Evolutionary conservation across 2,888 invertebrate genomes (phyloP).

Genomic region (Eretmocerus hayati): DNA sequence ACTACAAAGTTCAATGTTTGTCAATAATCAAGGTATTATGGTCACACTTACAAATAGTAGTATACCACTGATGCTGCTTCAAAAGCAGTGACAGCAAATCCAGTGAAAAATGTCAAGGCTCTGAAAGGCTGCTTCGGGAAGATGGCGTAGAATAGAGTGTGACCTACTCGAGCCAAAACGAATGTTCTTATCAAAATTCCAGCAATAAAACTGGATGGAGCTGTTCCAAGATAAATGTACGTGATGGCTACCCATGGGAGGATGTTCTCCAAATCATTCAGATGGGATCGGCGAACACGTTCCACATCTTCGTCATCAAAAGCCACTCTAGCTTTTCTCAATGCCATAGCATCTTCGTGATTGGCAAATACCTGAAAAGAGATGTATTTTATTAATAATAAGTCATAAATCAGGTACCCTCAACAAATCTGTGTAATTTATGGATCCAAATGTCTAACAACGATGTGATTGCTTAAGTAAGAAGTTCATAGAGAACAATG

Average conservation of each 20-base stretch:
- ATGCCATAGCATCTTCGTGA: constrained; percentile 29
- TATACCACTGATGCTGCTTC: constrained; percentile 39
- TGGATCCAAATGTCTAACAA: no score
- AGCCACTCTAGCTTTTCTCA: constrained; percentile 22
- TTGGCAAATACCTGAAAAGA: constrained; percentile 32
- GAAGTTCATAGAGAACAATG: no score
- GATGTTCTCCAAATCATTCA: constrained; percentile 56
- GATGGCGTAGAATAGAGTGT: constrained; percentile 52
- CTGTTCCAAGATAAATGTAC: constrained; percentile 49
- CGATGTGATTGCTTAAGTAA: no score
- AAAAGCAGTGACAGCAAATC: constrained; percentile 41
- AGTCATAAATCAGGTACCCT: no score
- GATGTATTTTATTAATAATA: neutral
- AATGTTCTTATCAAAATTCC: constrained; percentile 49
- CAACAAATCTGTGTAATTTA: no score
- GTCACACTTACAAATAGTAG: constrained; percentile 11
- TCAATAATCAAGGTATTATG: neutral
- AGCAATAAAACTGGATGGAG: constrained; percentile 48
- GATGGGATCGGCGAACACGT: constrained; percentile 51
- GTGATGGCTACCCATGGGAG: constrained; percentile 50
- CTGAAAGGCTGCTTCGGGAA: constrained; percentile 49
- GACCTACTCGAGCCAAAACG: constrained; percentile 46
- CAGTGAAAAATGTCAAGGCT: constrained; percentile 45
- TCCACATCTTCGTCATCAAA: constrained; percentile 48
- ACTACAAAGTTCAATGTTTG: neutral